Conservation (phyloP, 2,888 invertebrate genomes). For the Pinctada fucata region DNA sequence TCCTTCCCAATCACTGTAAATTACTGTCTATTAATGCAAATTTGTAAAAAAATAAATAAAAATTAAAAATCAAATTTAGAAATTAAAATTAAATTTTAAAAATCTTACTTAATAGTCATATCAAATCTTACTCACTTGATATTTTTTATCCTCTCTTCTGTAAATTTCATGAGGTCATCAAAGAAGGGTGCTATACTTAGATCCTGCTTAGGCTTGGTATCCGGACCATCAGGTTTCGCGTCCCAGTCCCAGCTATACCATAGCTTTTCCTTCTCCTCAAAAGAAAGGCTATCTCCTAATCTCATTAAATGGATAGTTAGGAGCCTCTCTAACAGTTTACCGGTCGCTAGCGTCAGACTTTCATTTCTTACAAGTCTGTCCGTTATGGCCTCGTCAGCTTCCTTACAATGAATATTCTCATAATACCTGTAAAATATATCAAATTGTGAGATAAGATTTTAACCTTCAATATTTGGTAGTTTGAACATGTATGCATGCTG, state of each 20-base stretch:
- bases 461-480: no score
- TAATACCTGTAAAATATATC: conserved; percentile 67
- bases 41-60: no score
- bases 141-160: conserved; percentile 57
- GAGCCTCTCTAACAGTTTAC: conserved; percentile 75
- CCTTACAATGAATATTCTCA: conserved; percentile 71
- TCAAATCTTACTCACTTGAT: conserved; percentile 50
- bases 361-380: conserved; percentile 65
- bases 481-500: no score
- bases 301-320: conserved; percentile 64
- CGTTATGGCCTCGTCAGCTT: conserved; percentile 67
- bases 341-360: conserved; percentile 69
- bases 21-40: no score
- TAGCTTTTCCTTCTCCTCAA: neutral
- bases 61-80: no score
- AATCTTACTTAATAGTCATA: no score
- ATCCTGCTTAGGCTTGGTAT: neutral
- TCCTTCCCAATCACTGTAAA: no score
- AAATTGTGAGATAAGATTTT: no score
- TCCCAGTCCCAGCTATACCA: conserved; percentile 38
- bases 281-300: conserved; percentile 36
- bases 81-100: no score
- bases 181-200: conserved; percentile 55
- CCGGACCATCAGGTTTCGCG: conserved; percentile 25
- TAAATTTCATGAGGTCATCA: conserved; percentile 52